Evolutionary conservation across 2,888 invertebrate genomes (phyloP).

Genomic region (Andrena chrysosceles): DNA sequence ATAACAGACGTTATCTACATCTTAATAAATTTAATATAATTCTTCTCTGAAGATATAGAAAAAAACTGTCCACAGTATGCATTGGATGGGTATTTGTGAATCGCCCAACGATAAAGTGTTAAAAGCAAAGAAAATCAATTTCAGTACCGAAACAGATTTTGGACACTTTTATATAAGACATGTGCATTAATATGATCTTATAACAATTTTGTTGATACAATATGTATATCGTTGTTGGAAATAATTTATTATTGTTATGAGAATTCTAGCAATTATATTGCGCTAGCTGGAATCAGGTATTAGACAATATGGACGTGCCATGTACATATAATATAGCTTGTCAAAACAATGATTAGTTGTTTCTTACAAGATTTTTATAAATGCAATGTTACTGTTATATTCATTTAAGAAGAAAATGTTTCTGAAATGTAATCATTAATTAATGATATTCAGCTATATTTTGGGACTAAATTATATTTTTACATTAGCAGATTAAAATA

Average conservation of each 20-base stretch:
- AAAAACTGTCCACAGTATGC: too few relatives aligned
- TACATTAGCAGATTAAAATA: conserved; percentile 31
- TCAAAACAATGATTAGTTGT: conserved; percentile 35
- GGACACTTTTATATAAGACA: conserved; percentile 26
- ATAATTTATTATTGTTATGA: conserved; percentile 44
- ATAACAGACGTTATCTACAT: too few relatives aligned
- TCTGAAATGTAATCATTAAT: background rate
- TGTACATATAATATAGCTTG: conserved; percentile 24
- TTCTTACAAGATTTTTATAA: conserved; percentile 21
- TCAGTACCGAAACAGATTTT: conserved; percentile 20
- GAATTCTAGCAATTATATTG: conserved; percentile 3
- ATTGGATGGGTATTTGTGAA: background rate
- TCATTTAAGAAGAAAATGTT: conserved; percentile 22
- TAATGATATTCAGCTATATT: conserved; percentile 6
- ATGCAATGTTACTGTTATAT: conserved; percentile 20
- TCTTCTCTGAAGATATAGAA: too few relatives aligned
- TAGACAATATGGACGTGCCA: conserved; percentile 47
- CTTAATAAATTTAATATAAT: too few relatives aligned
- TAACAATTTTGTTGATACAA: conserved; percentile 15
- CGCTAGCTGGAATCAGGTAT: conserved; percentile 41
- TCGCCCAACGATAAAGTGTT: background rate
- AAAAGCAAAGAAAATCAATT: background rate
- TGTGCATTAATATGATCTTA: conserved; percentile 9
- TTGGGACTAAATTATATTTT: conserved; percentile 38
- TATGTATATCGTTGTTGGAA: conserved; percentile 29